Conservation (phyloP, 2,888 invertebrate genomes). For the Aspidiotus rigidus region DNA sequence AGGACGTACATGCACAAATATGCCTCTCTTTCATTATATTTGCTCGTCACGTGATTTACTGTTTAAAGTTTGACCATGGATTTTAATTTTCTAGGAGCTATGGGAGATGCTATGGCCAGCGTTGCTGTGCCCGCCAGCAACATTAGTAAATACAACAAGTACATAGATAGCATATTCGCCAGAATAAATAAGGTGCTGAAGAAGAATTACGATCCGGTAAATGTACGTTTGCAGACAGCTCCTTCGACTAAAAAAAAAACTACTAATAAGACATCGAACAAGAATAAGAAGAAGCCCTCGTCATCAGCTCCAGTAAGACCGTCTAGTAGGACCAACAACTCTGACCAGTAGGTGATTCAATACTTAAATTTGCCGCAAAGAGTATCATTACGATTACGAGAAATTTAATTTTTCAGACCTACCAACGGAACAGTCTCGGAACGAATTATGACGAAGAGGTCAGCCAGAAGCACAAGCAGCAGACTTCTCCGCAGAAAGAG, state of each 20-base stretch:
- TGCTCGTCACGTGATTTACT: no score
- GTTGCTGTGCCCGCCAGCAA: slow-evolving; percentile 57
- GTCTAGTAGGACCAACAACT: neutral
- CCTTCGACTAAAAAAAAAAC: slow-evolving; percentile 46
- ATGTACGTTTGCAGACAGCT: slow-evolving; percentile 56
- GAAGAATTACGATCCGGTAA: slow-evolving; percentile 74
- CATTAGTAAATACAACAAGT: slow-evolving; percentile 73
- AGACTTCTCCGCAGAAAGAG: slow-evolving; percentile 12
- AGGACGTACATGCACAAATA: no score
- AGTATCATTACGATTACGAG: no score
- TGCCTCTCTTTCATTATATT: no score
- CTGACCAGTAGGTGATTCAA: no score
- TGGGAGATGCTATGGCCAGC: no score
- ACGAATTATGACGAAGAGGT: neutral
- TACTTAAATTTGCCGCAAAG: no score
- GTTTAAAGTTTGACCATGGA: no score
- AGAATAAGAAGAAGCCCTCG: slow-evolving; percentile 32
- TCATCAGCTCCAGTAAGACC: neutral
- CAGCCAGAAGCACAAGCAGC: slow-evolving; percentile 17
- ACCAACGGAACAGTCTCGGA: neutral
- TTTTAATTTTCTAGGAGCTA: no score
- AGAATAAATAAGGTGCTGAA: slow-evolving; percentile 72
- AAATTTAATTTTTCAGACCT: neutral
- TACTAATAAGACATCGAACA: slow-evolving; percentile 19
- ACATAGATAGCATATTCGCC: slow-evolving; percentile 71